Evolutionary conservation across 2,888 invertebrate species (phyloP).

Genomic region (Idaea aversata): DNA sequence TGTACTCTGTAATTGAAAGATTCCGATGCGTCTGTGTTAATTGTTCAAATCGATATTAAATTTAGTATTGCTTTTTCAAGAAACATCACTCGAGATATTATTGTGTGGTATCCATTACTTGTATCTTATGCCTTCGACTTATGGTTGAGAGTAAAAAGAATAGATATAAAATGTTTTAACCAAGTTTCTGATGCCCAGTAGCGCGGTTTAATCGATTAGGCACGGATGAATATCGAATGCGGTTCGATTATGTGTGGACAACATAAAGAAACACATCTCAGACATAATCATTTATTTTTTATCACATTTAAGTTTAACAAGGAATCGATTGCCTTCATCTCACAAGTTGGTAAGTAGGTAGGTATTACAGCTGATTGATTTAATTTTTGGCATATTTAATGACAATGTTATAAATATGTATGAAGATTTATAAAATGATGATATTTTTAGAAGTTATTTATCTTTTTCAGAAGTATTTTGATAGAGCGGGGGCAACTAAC

Average conservation of each 20-base stretch:
- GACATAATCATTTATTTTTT: constrained; percentile 22
- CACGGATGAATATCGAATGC: constrained; percentile 45
- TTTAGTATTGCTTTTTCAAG: constrained; percentile 37
- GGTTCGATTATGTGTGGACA: constrained; percentile 44
- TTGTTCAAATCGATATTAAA: constrained; percentile 38
- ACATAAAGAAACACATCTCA: constrained; percentile 31
- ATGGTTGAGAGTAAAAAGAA: constrained; percentile 23
- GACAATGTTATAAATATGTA: too few relatives aligned
- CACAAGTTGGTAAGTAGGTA: not conserved
- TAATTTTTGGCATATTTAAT: not conserved
- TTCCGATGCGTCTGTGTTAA: constrained; percentile 36
- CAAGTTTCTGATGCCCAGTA: constrained; percentile 50
- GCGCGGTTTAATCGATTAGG: constrained; percentile 61
- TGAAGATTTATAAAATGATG: too few relatives aligned
- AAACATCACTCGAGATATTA: constrained; percentile 24
- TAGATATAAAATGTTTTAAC: constrained; percentile 20
- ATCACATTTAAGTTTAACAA: constrained; percentile 10
- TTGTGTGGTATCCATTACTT: constrained; percentile 7
- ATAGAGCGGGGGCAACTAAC: constrained; percentile 18
- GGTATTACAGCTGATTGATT: not conserved
- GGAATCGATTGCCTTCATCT: constrained; percentile 2
- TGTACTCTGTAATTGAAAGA: constrained; percentile 32
- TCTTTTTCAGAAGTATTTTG: not conserved
- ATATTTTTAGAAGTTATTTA: not conserved
- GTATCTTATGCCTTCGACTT: constrained; percentile 19